These are phyloP conservation scores for Baccha elongata DNA, from an alignment of 2,888 invertebrate genomes.

Conservation along the genomic window DNA sequence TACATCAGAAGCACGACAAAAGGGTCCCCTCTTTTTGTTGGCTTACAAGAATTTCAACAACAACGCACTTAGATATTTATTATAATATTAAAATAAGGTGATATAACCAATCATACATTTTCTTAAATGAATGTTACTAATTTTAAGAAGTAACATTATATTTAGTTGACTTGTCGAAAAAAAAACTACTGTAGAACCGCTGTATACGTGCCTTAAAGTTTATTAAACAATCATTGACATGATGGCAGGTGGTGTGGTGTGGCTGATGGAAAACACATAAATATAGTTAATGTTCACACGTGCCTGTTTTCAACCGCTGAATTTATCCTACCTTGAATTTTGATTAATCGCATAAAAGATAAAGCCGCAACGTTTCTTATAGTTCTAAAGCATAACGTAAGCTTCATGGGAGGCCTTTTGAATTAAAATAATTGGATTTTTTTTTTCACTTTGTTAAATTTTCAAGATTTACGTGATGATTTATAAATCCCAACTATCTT, in stretches of 20 bases:
- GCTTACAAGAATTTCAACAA: not conserved
- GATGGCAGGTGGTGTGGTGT: not conserved
- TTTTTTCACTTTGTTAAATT: not conserved
- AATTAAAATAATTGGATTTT: slow-evolving; percentile 9
- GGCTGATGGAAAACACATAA: not conserved
- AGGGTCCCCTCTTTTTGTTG: not conserved
- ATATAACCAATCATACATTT: too few species aligned
- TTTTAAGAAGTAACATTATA: too few species aligned
- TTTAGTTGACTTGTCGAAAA: too few species aligned
- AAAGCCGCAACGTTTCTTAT: slow-evolving; percentile 1
- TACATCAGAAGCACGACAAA: not conserved
- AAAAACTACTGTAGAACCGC: too few species aligned
- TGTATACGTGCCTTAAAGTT: not conserved
- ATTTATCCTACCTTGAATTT: slow-evolving; percentile 59
- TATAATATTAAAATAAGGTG: too few species aligned
- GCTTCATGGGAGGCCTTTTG: slow-evolving; percentile 5
- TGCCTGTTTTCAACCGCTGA: slow-evolving; percentile 15
- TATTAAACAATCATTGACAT: not conserved
- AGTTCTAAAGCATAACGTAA: slow-evolving; percentile 7
- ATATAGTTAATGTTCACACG: slow-evolving; percentile 20
- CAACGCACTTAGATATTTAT: too few species aligned
- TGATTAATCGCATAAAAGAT: slow-evolving; percentile 50
- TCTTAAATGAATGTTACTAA: too few species aligned
- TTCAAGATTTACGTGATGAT: slow-evolving; percentile 19
- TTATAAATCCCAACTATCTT: too few species aligned